phyloP scores from a whole-genome alignment of 2,797 vertebrate genomes.

The Rhabdomys pumilio region DNA sequence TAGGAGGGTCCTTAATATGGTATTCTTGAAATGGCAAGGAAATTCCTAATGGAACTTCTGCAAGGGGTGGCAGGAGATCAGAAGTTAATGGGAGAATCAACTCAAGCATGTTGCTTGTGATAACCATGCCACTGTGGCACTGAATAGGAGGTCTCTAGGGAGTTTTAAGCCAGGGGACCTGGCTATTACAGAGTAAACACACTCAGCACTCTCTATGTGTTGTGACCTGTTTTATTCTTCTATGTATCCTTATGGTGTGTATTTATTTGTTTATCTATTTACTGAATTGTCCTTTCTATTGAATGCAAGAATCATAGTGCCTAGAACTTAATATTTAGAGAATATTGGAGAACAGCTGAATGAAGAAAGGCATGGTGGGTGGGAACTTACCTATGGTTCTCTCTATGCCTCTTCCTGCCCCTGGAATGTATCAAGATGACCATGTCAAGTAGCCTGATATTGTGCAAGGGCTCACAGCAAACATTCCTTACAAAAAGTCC shows the following conservation, averaged over 20 bases:
- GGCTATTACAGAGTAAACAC: not conserved
- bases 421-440: not conserved
- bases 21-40: not conserved
- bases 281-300: not conserved
- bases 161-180: not conserved
- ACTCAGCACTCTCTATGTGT: not conserved
- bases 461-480: not conserved
- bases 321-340: not conserved
- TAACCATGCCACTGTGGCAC: not conserved
- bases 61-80: not conserved
- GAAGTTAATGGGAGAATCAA: not conserved
- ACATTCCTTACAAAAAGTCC: not conserved
- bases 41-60: not conserved
- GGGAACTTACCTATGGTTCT: not conserved
- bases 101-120: not conserved
- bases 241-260: not conserved
- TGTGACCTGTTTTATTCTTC: not conserved
- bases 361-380: not conserved
- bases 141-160: not conserved
- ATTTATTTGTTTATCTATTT: not conserved
- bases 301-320: not conserved
- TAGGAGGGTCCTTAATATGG: not conserved
- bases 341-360: not conserved
- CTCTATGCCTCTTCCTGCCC: constrained; percentile 3
- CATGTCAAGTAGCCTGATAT: not conserved